Conservation (phyloP, 2,888 invertebrate species). For the Gryllus longicercus region DNA sequence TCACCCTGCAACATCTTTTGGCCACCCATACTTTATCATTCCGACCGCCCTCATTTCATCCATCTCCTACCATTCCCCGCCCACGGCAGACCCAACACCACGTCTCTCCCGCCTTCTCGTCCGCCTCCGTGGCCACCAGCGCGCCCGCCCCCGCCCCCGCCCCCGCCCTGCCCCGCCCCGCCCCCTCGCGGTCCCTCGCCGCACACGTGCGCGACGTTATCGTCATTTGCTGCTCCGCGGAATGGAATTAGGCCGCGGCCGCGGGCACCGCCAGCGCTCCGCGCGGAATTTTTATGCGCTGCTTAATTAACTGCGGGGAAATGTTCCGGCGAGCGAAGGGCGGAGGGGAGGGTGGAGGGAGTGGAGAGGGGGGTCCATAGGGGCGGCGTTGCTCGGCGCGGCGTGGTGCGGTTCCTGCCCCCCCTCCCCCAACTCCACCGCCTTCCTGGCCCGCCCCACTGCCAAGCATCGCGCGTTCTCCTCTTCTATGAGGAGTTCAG, state of each 20-base stretch:
- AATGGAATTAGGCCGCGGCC: neutral
- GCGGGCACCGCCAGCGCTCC: neutral
- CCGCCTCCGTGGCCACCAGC: neutral
- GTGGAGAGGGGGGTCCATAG: neutral
- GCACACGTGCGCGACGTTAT: too few relatives aligned
- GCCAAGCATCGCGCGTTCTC: too few relatives aligned
- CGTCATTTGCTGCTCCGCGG: too few relatives aligned
- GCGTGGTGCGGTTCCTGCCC: too few relatives aligned
- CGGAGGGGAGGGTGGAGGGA: neutral
- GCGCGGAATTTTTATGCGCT: constrained; percentile 8
- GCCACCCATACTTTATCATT: too few relatives aligned
- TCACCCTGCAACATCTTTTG: too few relatives aligned
- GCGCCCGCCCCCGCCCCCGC: neutral
- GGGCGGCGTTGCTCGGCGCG: neutral
- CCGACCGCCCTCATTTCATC: neutral
- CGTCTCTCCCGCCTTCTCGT: too few relatives aligned
- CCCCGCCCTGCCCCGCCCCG: neutral
- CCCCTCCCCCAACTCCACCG: too few relatives aligned
- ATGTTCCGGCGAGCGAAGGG: neutral
- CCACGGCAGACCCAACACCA: neutral
- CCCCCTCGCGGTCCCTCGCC: neutral
- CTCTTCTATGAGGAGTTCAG: too few relatives aligned
- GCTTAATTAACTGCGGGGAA: constrained; percentile 11
- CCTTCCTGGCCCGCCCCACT: too few relatives aligned
- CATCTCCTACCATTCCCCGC: neutral